Evolutionary conservation across 2,888 invertebrate species (phyloP).

Genomic region (Aporophyla lueneburgensis): DNA sequence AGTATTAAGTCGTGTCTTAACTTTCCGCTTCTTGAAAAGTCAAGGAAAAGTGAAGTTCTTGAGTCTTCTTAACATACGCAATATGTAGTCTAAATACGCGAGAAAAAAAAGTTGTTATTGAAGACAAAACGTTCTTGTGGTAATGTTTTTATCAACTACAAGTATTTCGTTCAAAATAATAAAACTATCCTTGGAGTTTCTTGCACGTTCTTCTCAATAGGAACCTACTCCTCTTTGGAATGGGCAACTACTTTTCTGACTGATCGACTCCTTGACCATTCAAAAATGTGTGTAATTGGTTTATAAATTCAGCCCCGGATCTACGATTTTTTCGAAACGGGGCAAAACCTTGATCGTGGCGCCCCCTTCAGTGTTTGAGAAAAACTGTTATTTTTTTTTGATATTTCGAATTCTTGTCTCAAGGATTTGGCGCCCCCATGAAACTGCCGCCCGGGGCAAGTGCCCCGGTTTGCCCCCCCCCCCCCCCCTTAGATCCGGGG

Average conservation of each 20-base stretch:
- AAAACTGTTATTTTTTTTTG: too few relatives aligned
- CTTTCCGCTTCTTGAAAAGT: neutral
- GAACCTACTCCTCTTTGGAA: too few relatives aligned
- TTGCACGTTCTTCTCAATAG: neutral
- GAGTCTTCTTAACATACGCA: neutral
- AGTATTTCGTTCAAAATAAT: neutral
- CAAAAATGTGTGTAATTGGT: neutral
- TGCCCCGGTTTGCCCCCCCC: too few relatives aligned
- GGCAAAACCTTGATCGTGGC: too few relatives aligned
- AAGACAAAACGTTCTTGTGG: neutral
- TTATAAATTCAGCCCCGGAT: too few relatives aligned
- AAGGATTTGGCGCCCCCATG: too few relatives aligned
- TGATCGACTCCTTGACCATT: too few relatives aligned
- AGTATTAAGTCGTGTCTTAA: neutral
- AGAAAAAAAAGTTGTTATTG: neutral
- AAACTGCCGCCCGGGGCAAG: too few relatives aligned
- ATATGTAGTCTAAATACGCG: neutral
- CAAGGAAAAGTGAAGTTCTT: neutral
- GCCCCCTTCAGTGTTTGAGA: too few relatives aligned
- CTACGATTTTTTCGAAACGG: too few relatives aligned
- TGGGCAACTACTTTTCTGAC: neutral
- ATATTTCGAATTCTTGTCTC: too few relatives aligned
- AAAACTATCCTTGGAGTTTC: neutral
- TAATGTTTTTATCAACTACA: neutral
- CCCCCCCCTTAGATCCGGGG: too few relatives aligned